Conservation (phyloP, 2,888 invertebrate genomes). For the Petrophora chlorosata region DNA sequence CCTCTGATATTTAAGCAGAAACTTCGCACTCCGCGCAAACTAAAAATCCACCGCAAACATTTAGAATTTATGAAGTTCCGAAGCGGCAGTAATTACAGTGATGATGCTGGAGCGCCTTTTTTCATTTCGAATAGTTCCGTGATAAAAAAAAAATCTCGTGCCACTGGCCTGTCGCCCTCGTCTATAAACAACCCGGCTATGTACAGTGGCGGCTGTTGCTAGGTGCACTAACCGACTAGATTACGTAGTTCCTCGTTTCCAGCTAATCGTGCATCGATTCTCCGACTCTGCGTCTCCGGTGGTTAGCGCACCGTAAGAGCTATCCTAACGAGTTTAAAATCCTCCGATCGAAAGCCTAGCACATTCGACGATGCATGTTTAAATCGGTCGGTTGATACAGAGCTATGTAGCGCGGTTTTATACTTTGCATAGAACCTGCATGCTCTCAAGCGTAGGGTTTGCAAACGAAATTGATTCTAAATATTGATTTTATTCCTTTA, state of each 20-base stretch:
- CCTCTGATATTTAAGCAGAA: constrained; percentile 6
- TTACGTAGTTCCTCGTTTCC: constrained; percentile 28
- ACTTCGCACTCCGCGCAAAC: constrained; percentile 5
- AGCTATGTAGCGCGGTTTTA: constrained; percentile 45
- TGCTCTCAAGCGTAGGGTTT: constrained; percentile 50
- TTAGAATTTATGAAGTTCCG: constrained; percentile 11
- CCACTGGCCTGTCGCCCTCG: constrained; percentile 11
- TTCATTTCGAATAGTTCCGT: constrained; percentile 2
- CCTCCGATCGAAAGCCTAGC: neutral
- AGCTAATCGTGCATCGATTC: constrained; percentile 15
- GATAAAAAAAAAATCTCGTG: constrained; percentile 8
- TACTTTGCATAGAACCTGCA: constrained; percentile 58
- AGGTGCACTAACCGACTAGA: constrained; percentile 44
- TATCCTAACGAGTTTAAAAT: constrained; percentile 14
- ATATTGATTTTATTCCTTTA: constrained; percentile 49
- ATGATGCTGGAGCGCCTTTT: constrained; percentile 7
- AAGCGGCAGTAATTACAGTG: constrained; percentile 9
- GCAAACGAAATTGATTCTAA: constrained; percentile 61
- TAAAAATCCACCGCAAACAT: constrained; percentile 5
- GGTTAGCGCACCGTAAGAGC: constrained; percentile 4
- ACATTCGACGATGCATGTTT: constrained; percentile 24
- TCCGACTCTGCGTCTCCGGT: constrained; percentile 6
- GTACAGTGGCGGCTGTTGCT: constrained; percentile 45
- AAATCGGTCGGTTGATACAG: constrained; percentile 43
- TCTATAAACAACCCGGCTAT: constrained; percentile 10